A percentile compares a stretch with the other conserved stretches of the same genome.
phyloP scores from a whole-genome alignment of 2,113 vertebrate species.

The Cephalopholis sonnerati region DNA sequence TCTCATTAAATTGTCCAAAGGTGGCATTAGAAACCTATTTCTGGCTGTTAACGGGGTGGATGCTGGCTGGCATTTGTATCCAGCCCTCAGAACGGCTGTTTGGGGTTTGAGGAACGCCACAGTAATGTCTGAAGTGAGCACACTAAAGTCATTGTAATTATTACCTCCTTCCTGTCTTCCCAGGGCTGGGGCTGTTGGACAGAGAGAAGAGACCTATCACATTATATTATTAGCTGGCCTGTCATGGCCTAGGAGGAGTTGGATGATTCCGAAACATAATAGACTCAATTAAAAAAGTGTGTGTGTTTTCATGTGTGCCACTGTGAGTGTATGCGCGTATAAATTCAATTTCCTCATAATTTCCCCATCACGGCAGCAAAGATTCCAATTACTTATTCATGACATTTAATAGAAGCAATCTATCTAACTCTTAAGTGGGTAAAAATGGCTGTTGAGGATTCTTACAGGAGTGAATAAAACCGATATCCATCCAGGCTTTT shows the following conservation, averaged over 20 bases:
- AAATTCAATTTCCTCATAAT: constrained; percentile 41
- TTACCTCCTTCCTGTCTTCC: not conserved
- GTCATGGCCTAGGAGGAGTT: constrained; percentile 9
- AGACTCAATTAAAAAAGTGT: constrained; percentile 40
- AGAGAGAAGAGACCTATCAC: not conserved
- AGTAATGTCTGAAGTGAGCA: constrained; percentile 21
- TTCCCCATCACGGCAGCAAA: constrained; percentile 16
- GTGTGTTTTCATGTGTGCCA: constrained; percentile 4
- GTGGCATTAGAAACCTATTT: constrained; percentile 32
- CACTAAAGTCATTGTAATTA: constrained; percentile 32
- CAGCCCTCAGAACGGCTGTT: constrained; percentile 16
- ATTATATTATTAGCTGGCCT: constrained; percentile 12
- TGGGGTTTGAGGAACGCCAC: constrained; percentile 20
- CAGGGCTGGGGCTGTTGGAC: constrained; percentile 2
- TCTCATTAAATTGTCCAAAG: constrained; percentile 49
- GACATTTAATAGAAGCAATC: constrained; percentile 49
- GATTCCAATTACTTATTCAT: constrained; percentile 50
- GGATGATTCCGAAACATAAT: constrained; percentile 29
- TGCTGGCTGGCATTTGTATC: constrained; percentile 1
- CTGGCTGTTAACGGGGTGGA: constrained; percentile 23
- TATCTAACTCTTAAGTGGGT: constrained; percentile 21
- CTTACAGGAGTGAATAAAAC: constrained; percentile 11
- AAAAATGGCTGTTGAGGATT: constrained; percentile 18
- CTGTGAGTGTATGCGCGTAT: not conserved
- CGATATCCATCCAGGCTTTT: not conserved